A percentile compares a stretch with the other conserved stretches of the same genome.
Evolutionary conservation across 2,888 invertebrate genomes (phyloP).

Genomic region (Eristalis intricaria): DNA sequence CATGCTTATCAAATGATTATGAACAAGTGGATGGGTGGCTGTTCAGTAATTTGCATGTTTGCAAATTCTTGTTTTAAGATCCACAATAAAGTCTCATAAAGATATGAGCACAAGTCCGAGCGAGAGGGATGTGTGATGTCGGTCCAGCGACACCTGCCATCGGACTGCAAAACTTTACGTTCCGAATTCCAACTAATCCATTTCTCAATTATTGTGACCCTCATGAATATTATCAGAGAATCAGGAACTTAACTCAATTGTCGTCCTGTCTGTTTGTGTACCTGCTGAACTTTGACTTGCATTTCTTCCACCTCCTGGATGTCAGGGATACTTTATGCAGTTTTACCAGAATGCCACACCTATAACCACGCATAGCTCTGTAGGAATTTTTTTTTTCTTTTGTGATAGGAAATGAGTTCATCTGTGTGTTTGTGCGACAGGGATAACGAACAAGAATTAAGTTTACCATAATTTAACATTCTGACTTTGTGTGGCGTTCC

Average conservation of each 20-base stretch:
- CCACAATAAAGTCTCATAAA: conserved; percentile 35
- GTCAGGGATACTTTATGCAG: conserved; percentile 35
- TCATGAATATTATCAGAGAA: conserved; percentile 67
- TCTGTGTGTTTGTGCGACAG: conserved; percentile 23
- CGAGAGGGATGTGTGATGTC: not conserved
- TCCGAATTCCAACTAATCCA: conserved; percentile 46
- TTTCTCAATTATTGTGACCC: conserved; percentile 59
- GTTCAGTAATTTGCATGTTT: conserved; percentile 14
- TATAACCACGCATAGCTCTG: not conserved
- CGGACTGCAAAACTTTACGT: conserved; percentile 34
- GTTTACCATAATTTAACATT: conserved; percentile 57
- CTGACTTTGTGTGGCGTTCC: conserved; percentile 31
- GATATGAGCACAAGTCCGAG: not conserved
- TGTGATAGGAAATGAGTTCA: not conserved
- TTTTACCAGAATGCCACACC: conserved; percentile 19
- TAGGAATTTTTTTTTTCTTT: not conserved
- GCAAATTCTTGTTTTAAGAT: conserved; percentile 26
- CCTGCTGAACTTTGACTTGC: conserved; percentile 35
- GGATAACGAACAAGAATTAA: conserved; percentile 65
- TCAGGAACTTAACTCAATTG: conserved; percentile 65
- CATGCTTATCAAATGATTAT: conserved; percentile 21
- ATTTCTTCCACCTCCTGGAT: conserved; percentile 19
- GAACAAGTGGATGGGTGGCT: not conserved
- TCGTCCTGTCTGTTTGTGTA: conserved; percentile 23
- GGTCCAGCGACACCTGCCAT: not conserved